Evolutionary conservation across 1,140 invertebrate species (phyloP).

Genomic region (Lepidurus apus): DNA sequence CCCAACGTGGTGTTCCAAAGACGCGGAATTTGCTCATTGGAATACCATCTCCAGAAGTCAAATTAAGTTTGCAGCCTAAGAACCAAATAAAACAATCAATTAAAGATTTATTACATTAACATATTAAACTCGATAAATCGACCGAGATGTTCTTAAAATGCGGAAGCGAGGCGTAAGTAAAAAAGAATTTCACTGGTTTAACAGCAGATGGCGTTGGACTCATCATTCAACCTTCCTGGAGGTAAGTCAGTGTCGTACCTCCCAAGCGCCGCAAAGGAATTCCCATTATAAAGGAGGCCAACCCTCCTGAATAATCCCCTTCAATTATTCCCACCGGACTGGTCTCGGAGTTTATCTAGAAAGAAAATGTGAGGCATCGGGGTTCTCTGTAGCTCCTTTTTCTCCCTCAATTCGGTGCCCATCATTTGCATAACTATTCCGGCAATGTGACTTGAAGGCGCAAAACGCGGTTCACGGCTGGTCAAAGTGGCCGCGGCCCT

Average conservation of each 20-base stretch:
- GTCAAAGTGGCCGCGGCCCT: slow-evolving; percentile 2
- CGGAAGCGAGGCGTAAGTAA: too few species aligned
- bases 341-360: background rate
- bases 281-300: background rate
- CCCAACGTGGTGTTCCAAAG: too few species aligned
- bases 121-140: too few species aligned
- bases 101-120: too few species aligned
- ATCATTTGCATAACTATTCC: slow-evolving; percentile 22
- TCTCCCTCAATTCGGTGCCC: background rate
- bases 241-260: background rate
- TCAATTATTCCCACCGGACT: slow-evolving; percentile 1
- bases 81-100: too few species aligned
- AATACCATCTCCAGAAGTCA: too few species aligned
- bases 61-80: too few species aligned
- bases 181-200: background rate
- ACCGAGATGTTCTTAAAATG: too few species aligned
- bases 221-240: background rate
- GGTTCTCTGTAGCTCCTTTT: background rate
- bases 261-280: background rate
- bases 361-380: background rate
- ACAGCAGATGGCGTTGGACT: background rate
- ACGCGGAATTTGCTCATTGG: too few species aligned
- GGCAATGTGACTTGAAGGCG: slow-evolving; percentile 13
- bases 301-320: background rate
- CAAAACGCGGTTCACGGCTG: slow-evolving; percentile 20